Base-by-base conservation (phyloP, 1,140 invertebrate species). In the Drosophila funebris region DNA sequence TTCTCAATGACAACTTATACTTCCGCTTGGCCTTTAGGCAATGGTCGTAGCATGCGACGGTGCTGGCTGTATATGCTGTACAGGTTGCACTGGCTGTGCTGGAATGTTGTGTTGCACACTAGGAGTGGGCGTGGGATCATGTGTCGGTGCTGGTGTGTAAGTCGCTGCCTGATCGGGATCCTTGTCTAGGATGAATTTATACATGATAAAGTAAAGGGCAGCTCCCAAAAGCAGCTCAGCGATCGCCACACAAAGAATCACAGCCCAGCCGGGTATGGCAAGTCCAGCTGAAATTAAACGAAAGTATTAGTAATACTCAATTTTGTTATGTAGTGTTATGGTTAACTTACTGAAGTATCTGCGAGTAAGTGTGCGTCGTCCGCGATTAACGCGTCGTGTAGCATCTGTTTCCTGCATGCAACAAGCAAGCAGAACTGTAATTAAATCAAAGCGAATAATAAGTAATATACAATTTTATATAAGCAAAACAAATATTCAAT, bases 261-360 rank as follows among this genome's bases (percentile, higher is more conserved):
- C 94, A 0, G 94, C 94, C 95, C 95, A 96, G 0, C 95, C 95
- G 57, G 96, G 95, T 73, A 96, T 93, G 5, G 93, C 93, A 41
- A 94, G 93, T 85, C 93, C 95, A 71, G 0, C 90, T 96, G 78
- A 11, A 76, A 94, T 93, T 84, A 80, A 72, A 73, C n/a, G 11
- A 18, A 48, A 48, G 4, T 72, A 67, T 79, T 41, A 13, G 33
- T n/a, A 13, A 13, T 13, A 13, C 2, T 0, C n/a, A 36, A n/a
- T n/a, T n/a, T n/a, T n/a, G n/a, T n/a, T n/a, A n/a, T n/a, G n/a
- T n/a, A n/a, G n/a, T n/a, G n/a, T n/a, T n/a, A 58, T 36, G 37
- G 6, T 53, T 20, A 24, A 78, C 95, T 96, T 93, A 96, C 95
- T 93, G 73, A 95, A 95, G 85, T 96, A 96, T 67, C 93, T 94